Base-by-base conservation (phyloP, 2,113 vertebrate genomes). In the Stigmatopora argus region DNA sequence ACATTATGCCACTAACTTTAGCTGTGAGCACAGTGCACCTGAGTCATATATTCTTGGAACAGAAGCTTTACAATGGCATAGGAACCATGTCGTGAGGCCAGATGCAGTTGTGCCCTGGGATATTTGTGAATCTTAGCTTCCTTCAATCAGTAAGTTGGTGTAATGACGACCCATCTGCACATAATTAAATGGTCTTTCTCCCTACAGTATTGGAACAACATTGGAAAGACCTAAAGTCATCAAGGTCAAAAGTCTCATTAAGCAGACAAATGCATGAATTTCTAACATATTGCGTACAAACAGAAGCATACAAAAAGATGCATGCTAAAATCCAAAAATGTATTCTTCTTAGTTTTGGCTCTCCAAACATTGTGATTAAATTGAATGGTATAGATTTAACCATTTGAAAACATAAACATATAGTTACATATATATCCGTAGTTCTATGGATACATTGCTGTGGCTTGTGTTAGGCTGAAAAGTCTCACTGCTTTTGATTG, bases 11-110 rank as follows among this genome's bases (percentile, higher is more conserved):
- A 38, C 35, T 35, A 7, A 57, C 31, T 57, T 18, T 31, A 58
- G 56, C 8, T 51, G 56, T 58, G 17, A n/a, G 34, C 34, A 58
- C 31, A 35, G 8, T 35, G 15, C 34, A 38, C 57, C 18, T 18
- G 34, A 59, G 57, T 59, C 57, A 59, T 19, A 38, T 59, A 59
- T 38, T 59, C 17, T 59, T 38, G 34, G 17, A 59, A 34, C 57
- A 59, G 34, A 38, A 59, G 18, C 18, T n/a, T 59, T 59, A 59
- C 34, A 59, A 38, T 18, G 17, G 31, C 17, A 11, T n/a, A 38
- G 17, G 34, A 59, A 59, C 34, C 57, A 38, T 59, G 57, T 9
- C n/a, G 57, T 17, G 57, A n/a, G 17, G 34, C 57, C 57, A 59
- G 57, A 34, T 59, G 57, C 57, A 59, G 57, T n/a, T 59, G 57